Evolutionary conservation across 2,888 invertebrate genomes (phyloP).

Genomic region (Dichetophora obliterata): DNA sequence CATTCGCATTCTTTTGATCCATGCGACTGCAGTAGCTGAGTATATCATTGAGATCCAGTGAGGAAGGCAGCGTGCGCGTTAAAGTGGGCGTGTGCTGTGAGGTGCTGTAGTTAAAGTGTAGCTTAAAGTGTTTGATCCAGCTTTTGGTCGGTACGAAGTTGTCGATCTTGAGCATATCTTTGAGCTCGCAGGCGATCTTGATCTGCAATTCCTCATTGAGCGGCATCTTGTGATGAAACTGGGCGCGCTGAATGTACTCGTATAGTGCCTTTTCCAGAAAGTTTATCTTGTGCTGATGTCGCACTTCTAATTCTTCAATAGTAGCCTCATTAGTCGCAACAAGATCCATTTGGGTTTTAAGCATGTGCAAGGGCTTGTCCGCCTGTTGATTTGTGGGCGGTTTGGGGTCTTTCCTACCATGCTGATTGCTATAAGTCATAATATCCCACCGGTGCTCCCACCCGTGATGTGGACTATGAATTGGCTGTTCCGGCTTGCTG

Average conservation of each 20-base stretch:
- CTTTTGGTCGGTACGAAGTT: constrained; percentile 60
- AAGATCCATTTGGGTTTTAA: constrained; percentile 52
- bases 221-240: constrained; percentile 58
- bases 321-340: constrained; percentile 56
- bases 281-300: constrained; percentile 60
- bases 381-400: too few species aligned
- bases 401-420: too few species aligned
- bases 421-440: too few species aligned
- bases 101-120: constrained; percentile 50
- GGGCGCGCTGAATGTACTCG: constrained; percentile 63
- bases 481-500: too few species aligned
- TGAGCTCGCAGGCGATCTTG: constrained; percentile 55
- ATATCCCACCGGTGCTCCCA: too few species aligned
- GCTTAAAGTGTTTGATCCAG: constrained; percentile 61
- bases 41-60: too few species aligned
- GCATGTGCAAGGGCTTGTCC: constrained; percentile 55
- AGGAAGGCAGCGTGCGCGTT: constrained; percentile 55
- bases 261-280: constrained; percentile 63
- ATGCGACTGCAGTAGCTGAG: too few species aligned
- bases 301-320: constrained; percentile 55
- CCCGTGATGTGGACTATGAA: too few species aligned
- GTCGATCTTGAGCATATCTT: constrained; percentile 64
- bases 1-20: too few species aligned
- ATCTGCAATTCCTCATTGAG: constrained; percentile 55
- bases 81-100: constrained; percentile 48